Conservation (phyloP, 2,113 vertebrate genomes). For the Cichladusa arquata region DNA sequence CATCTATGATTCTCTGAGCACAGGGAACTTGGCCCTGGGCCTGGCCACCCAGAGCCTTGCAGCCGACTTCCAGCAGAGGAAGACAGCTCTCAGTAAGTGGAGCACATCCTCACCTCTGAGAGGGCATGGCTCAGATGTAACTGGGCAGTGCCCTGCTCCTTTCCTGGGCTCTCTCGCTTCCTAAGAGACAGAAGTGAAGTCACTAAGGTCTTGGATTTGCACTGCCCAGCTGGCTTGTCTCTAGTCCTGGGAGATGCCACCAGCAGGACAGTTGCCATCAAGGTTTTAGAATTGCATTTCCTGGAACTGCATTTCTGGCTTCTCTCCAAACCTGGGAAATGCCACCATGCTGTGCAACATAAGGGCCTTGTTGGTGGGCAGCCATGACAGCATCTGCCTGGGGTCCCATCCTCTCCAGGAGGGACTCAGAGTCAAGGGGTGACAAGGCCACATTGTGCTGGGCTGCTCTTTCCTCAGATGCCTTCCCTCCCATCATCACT, state of each 20-base stretch:
- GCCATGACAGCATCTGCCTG: neutral
- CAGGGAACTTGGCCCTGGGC: conserved; percentile 15
- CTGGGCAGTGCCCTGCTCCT: neutral
- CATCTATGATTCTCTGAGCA: conserved; percentile 26
- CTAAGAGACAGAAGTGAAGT: neutral
- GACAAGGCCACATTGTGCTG: neutral
- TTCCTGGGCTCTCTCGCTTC: neutral
- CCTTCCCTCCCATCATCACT: neutral
- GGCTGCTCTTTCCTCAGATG: conserved; percentile 22
- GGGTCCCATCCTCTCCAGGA: neutral
- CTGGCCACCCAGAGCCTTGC: conserved; percentile 18
- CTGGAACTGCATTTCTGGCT: neutral
- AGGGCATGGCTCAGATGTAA: neutral
- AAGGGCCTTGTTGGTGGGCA: neutral
- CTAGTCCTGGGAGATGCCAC: neutral
- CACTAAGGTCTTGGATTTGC: neutral
- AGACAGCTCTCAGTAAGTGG: conserved; percentile 38
- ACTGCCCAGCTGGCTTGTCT: neutral
- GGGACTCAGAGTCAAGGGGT: neutral
- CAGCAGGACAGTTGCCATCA: neutral
- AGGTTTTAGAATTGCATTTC: neutral
- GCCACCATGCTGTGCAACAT: neutral
- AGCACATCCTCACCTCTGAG: neutral
- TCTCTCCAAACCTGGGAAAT: neutral
- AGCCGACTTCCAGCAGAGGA: neutral